A percentile compares a stretch with the other conserved stretches of the same genome.
These are phyloP conservation scores for Tachyglossus aculeatus DNA, from an alignment of 2,797 vertebrate genomes.

Conservation along the genomic window DNA sequence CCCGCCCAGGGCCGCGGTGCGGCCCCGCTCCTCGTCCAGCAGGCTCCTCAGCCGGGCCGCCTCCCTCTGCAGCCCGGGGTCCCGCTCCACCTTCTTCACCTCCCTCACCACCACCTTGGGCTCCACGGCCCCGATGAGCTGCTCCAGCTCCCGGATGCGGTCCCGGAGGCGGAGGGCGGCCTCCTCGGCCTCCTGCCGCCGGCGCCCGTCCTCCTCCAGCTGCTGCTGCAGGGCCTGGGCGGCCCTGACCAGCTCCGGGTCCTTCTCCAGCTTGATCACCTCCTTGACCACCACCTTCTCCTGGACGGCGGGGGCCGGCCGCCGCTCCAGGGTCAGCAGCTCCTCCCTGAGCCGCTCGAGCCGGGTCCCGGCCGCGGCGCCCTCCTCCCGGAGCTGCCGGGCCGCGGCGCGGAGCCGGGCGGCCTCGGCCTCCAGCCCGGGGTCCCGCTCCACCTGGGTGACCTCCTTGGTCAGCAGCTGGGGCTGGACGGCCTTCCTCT, in stretches of 20 bases:
- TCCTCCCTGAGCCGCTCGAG: slow-evolving; percentile 83
- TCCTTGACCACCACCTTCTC: slow-evolving; percentile 91
- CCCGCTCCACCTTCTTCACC: slow-evolving; percentile 89
- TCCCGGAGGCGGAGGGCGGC: slow-evolving; percentile 79
- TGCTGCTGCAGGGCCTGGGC: slow-evolving; percentile 78
- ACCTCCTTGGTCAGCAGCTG: slow-evolving; percentile 94
- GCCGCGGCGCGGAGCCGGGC: slow-evolving; percentile 81
- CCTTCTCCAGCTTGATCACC: slow-evolving; percentile 88
- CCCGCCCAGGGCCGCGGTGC: slow-evolving; percentile 69
- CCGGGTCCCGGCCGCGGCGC: slow-evolving; percentile 67
- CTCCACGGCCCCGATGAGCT: slow-evolving; percentile 82
- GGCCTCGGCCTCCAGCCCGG: slow-evolving; percentile 85
- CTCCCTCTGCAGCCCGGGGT: slow-evolving; percentile 84
- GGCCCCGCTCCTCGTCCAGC: slow-evolving; percentile 79
- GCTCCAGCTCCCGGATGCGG: slow-evolving; percentile 85
- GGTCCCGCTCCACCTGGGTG: slow-evolving; percentile 91
- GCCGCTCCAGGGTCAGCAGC: slow-evolving; percentile 84
- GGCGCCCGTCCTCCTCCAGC: slow-evolving; percentile 81
- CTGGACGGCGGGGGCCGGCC: slow-evolving; percentile 78
- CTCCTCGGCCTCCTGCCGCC: slow-evolving; percentile 76
- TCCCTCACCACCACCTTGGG: slow-evolving; percentile 94
- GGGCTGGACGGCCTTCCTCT: slow-evolving; percentile 73
- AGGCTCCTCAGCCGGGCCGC: slow-evolving; percentile 72
- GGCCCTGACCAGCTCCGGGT: slow-evolving; percentile 87
- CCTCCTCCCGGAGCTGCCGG: slow-evolving; percentile 73